phyloP scores from a whole-genome alignment of 2,888 invertebrate genomes.

The Aleiodes leptofemur region DNA sequence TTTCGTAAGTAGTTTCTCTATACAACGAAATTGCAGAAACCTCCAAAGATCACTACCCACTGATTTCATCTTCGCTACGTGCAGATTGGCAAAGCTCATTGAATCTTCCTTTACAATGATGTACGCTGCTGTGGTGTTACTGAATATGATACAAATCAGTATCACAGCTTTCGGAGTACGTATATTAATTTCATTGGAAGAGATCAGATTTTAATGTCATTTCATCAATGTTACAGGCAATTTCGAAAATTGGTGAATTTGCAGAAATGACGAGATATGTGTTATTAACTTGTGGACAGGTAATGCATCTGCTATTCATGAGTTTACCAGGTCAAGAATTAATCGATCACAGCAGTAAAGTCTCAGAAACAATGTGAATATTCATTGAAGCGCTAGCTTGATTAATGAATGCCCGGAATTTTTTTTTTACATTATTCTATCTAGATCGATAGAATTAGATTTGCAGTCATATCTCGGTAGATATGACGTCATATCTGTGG shows the following conservation, averaged over 20 bases:
- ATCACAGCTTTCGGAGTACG: slow-evolving; percentile 19
- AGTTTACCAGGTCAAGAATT: slow-evolving; percentile 24
- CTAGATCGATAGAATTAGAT: too few species aligned
- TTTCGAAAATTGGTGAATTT: slow-evolving; percentile 14
- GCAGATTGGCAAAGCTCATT: neutral
- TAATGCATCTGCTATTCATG: slow-evolving; percentile 29
- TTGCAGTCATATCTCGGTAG: too few species aligned
- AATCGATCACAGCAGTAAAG: slow-evolving; percentile 8
- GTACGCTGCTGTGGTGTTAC: neutral
- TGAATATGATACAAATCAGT: slow-evolving; percentile 27
- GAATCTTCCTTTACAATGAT: slow-evolving; percentile 5
- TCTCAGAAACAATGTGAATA: too few species aligned
- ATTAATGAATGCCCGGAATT: too few species aligned
- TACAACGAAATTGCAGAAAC: too few species aligned
- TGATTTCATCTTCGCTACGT: neutral
- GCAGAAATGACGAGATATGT: slow-evolving; percentile 16
- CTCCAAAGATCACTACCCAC: too few species aligned
- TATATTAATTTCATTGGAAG: too few species aligned
- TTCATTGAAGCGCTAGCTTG: too few species aligned
- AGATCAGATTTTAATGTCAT: too few species aligned
- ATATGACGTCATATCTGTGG: too few species aligned
- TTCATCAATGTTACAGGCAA: neutral
- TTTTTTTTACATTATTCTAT: too few species aligned
- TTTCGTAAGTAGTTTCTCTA: neutral
- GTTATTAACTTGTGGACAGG: slow-evolving; percentile 13